Evolutionary conservation across 2,888 invertebrate species (phyloP), one percentile per base, ranked within the genome.

Genomic region (Phaedon cochleariae): DNA sequence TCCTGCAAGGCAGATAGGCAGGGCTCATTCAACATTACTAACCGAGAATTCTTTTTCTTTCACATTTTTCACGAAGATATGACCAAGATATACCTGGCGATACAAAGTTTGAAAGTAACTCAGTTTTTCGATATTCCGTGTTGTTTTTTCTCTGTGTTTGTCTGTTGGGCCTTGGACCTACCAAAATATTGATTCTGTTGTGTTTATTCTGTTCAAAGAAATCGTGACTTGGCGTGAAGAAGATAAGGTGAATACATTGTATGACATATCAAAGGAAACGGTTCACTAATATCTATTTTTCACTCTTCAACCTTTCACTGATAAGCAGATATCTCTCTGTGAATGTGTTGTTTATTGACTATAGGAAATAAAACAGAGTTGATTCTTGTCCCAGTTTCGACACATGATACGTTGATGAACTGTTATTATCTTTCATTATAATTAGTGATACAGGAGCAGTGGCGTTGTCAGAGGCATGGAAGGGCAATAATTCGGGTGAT

Each of bases 361-460:
- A n/a, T n/a, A 41, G 57, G 57, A 57, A 57, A 57, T 57, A 57
- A 57, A 57, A 57, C 57, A 45, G 17, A 45, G n/a, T 26, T 41
- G 15, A 55, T 55, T 29, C 29, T 55, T 57, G 57, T 57, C 57
- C 57, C 57, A 57, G 57, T 57, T 57, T 45, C 57, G 21, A 57
- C 57, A 57, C 22, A 57, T 15, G 46, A 37, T 37, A 55, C 41
- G 41, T 37, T 55, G 55, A 57, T 57, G 57, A 57, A 57, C 45
- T 45, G 15, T 41, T 41, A 41, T 57, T 45, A 57, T 54, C 46
- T 57, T 21, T 22, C 22, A 45, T 57, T 57, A 29, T 57, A 45
- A 55, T 57, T 57, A 18, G 45, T 57, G 17, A 45, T 18, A 57
- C 15, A 26, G 45, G 29, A 15, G 6, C 41, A 41, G 41, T 41